Evolutionary conservation across 92 coral and sea anemone genomes (phyloP), one percentile per base, ranked within the genome.

Genomic region (Porites divaricata): DNA sequence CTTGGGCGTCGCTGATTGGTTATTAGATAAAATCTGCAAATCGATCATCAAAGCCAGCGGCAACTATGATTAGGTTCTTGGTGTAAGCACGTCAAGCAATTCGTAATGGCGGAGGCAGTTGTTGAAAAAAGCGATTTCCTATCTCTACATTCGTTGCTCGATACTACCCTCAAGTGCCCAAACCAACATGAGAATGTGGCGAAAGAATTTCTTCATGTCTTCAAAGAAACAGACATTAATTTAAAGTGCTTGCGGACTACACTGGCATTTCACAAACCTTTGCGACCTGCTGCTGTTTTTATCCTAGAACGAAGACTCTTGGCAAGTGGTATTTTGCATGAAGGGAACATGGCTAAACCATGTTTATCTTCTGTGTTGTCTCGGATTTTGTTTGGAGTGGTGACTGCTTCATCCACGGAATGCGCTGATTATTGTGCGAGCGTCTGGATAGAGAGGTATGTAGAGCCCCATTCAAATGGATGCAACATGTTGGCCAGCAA

Each of bases 391-490:
- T 87, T 91, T 58, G 28, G 70, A 54, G 62, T 66, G 23, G 94
- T 91, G 61, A 87, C 94, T 6, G 51, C 61, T 25, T 88, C 88
- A 13, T 80, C 94, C 48, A 78, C 68, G 48, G 89, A 79, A 19
- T 87, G 94, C 61, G 84, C 91, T 22, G 83, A 83, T 19, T 91
- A 91, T 79, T 87, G 86, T 63, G 75, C 77, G 12, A 64, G 68
- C 24, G 61, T 87, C 67, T 91, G 94, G 94, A 16, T 87, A 9
- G 91, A 87, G 56, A 91, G 91, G 94, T 90, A 78, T 1, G 54
- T 54, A 3, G n/a, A 12, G 1, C 51, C 5, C 45, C 45, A 0
- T 35, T 5, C 45, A 35, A 35, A 35, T 6, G 7, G 45, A 2
- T 6, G 45, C 45, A 2, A 35, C 6, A 35, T 35, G 0, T 16